A percentile compares a stretch with the other conserved stretches of the same genome.
These are phyloP conservation scores for Laothoe populi DNA, from an alignment of 2,888 invertebrate species.

Conservation along the genomic window DNA sequence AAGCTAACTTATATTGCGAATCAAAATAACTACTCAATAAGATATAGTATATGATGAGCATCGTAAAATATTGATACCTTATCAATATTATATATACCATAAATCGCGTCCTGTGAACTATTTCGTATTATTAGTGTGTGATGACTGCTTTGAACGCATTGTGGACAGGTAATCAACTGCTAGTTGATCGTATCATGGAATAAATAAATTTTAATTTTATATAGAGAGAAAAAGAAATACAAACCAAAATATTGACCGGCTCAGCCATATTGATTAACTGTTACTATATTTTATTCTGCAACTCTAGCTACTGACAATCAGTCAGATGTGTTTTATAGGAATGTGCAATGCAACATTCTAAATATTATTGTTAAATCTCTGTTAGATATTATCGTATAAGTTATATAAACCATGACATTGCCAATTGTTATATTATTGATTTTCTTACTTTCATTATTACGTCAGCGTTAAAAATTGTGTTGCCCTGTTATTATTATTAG, in stretches of 20 bases:
- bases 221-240: neutral
- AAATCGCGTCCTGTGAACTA: neutral
- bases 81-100: neutral
- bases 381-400: conserved; percentile 23
- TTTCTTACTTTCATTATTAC: neutral
- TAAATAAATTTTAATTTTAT: neutral
- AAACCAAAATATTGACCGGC: neutral
- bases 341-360: neutral
- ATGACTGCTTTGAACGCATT: neutral
- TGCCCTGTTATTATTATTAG: neutral
- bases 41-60: neutral
- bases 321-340: neutral
- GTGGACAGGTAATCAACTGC: neutral
- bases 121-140: neutral
- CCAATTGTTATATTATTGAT: conserved; percentile 15
- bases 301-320: neutral
- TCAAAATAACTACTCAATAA: neutral
- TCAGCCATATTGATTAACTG: conserved; percentile 12
- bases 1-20: neutral
- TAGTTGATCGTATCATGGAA: neutral
- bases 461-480: neutral
- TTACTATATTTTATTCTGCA: neutral
- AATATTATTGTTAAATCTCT: conserved; percentile 15
- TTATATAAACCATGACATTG: conserved; percentile 23
- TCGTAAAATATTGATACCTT: neutral